Conservation (phyloP, 2,797 vertebrate genomes). For the Thripadectes ignobilis region DNA sequence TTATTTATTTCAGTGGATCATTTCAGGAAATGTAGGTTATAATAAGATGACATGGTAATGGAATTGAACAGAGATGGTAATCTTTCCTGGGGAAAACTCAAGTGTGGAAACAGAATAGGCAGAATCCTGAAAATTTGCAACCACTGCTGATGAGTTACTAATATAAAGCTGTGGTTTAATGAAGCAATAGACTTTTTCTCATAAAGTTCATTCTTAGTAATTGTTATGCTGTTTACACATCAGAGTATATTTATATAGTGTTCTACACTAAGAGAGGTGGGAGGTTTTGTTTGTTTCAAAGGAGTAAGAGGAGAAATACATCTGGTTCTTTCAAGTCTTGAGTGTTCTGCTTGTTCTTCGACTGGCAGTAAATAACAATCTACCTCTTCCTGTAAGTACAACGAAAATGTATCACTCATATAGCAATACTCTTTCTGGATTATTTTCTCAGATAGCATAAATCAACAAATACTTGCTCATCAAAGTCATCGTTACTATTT, state of each 20-base stretch:
- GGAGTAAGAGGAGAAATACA: background rate
- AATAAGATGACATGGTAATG: background rate
- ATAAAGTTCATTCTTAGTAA: background rate
- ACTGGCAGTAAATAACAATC: background rate
- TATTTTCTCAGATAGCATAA: background rate
- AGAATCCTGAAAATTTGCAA: background rate
- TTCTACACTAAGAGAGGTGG: background rate
- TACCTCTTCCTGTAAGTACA: background rate
- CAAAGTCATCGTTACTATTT: background rate
- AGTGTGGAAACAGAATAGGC: background rate
- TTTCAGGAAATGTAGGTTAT: conserved; percentile 1
- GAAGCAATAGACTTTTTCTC: background rate
- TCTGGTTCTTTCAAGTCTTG: background rate
- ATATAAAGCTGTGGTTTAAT: background rate
- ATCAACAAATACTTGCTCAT: background rate
- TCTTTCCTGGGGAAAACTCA: background rate
- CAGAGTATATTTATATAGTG: background rate
- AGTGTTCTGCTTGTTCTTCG: background rate
- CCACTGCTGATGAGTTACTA: background rate
- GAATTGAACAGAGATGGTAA: background rate
- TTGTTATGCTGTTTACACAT: background rate
- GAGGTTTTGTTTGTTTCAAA: background rate
- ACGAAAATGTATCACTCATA: background rate
- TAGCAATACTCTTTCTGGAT: background rate
- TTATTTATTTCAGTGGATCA: background rate